Evolutionary conservation across 2,797 vertebrate species (phyloP).

Genomic region (Parauchenoglanis ngamensis): DNA sequence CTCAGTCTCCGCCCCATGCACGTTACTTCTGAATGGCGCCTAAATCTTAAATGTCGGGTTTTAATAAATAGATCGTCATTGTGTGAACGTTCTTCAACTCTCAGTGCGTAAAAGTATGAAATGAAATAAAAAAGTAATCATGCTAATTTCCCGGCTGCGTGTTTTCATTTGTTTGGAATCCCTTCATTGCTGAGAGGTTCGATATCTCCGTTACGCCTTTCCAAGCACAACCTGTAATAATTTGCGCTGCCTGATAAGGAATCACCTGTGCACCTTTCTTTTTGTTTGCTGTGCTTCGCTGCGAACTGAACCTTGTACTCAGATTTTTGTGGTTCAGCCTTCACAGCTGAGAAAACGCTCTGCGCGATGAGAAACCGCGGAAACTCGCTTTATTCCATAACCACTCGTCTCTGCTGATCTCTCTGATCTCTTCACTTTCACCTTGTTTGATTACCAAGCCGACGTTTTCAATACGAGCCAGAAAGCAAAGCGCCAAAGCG

Average conservation of each 20-base stretch:
- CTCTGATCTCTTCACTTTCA: background rate
- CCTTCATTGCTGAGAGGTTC: background rate
- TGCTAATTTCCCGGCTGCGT: background rate
- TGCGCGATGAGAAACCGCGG: slow-evolving; percentile 38
- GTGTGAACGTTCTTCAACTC: too few species aligned
- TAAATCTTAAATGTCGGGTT: background rate
- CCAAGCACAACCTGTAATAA: slow-evolving; percentile 13
- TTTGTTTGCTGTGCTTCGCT: slow-evolving; percentile 57
- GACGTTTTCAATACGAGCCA: background rate
- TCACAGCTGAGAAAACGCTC: slow-evolving; percentile 20
- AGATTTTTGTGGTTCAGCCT: slow-evolving; percentile 26
- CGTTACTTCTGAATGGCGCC: background rate
- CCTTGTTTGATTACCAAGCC: background rate
- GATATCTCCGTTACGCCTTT: background rate
- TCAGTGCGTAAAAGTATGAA: background rate
- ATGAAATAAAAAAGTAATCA: background rate
- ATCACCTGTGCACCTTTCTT: slow-evolving; percentile 59
- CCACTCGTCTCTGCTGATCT: background rate
- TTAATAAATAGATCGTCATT: background rate
- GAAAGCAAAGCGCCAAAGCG: background rate
- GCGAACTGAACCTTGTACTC: slow-evolving; percentile 50
- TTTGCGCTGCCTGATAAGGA: slow-evolving; percentile 51
- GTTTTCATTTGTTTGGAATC: background rate
- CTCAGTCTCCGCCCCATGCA: background rate
- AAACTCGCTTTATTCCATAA: background rate